Base-by-base conservation (phyloP, 2,797 vertebrate genomes). In the Phalloptychus januarius region DNA sequence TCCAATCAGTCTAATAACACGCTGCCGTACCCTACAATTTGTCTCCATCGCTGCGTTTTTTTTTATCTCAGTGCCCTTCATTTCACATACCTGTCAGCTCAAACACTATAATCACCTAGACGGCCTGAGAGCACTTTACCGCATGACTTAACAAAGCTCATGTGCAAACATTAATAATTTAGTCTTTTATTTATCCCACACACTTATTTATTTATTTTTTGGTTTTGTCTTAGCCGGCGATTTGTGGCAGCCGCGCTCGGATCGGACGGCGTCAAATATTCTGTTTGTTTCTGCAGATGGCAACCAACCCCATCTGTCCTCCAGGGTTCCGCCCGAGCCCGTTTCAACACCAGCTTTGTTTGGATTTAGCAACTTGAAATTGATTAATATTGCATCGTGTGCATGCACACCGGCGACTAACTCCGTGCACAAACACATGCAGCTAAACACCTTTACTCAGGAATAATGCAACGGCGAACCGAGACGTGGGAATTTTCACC, bases 391-490 rank as follows among this genome's bases (percentile, higher is more conserved):
- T 87, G 61, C 73, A 85, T 76, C 38, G 38, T 75, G 77, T 86
- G 70, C 75, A 75, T 31, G 74, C 80, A 74, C 80, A 72, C 83
- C 76, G 58, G 79, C 61, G 36, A 12, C 74, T 72, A 25, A 81
- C 74, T 74, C 77, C 77, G 50, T 50, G 80, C 42, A 74, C 54
- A 72, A 25, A 81, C 50, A 79, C n/a, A 81, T 79, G 75, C 42
- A 10, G 69, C 82, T 91, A 82, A 94, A 91, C 88, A 87, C 76
- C 74, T 92, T 86, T 79, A 90, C 77, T 25, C 78, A 90, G 92
- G 70, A 94, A 92, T 93, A 80, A 93, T 94, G 70, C 80, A 61
- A 45, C 52, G 63, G 69, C 82, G 63, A 52, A 54, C 3, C 74
- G 65, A 87, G 69, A 76, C n/a, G 52, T 72, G 45, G 36, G 36